Evolutionary conservation across 2,888 invertebrate species (phyloP), one percentile per base, ranked within the genome.

Genomic region (Lasioglossum oenotherae): DNA sequence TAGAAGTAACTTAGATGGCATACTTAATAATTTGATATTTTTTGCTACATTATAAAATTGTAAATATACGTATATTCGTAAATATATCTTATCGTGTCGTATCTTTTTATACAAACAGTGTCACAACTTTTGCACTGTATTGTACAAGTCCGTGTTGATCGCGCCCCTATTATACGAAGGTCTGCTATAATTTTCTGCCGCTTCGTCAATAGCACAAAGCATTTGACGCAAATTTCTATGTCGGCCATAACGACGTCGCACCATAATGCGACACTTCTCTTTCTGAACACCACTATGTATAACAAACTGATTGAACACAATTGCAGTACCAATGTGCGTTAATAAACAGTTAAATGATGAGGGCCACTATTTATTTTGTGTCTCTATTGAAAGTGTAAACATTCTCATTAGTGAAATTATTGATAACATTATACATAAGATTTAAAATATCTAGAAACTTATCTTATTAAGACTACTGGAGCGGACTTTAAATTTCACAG

Each of bases 171-270:
- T 60, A 60, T 60, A n/a, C 57, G 57, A n/a, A 60, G 57, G n/a
- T 60, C 57, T 60, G 27, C n/a, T 60, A 60, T n/a, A 60, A n/a
- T 60, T 60, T 60, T 60, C n/a, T n/a, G n/a, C n/a, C n/a, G 57
- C n/a, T 60, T 60, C 57, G 57, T 60, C 10, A 57, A 57, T 57
- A 57, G 57, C n/a, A 57, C n/a, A 57, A 12, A 57, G 57, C n/a
- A n/a, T 57, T 57, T 57, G n/a, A 57, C n/a, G 57, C 23, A 57
- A 60, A 60, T 57, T 57, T 10, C n/a, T 57, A 60, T 60, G n/a
- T n/a, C 57, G 57, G n/a, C 57, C 12, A n/a, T n/a, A 60, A n/a
- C 57, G n/a, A n/a, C 57, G n/a, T n/a, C 12, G n/a, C 57, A 27
- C n/a, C 57, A 57, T 57, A 57, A 57, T 57, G 57, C 10, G 57